Conservation (phyloP, 1,140 invertebrate species). For the Zelostemma sp. region DNA sequence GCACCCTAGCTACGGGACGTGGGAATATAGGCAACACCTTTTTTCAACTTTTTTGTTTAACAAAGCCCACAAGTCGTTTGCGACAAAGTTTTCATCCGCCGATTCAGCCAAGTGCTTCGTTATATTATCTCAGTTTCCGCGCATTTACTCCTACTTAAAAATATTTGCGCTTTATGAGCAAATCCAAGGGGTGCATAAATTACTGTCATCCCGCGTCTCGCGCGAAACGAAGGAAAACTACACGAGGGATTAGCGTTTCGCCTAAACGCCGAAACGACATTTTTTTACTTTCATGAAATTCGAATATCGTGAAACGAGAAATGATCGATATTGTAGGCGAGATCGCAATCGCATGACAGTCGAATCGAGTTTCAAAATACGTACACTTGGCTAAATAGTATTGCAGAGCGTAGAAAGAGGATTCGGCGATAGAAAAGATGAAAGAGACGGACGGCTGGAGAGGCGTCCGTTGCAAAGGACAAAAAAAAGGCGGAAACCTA, state of each 20-base stretch:
- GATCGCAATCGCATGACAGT: no score
- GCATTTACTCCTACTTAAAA: conserved; percentile 62
- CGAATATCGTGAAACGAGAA: no score
- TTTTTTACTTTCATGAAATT: no score
- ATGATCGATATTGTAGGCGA: no score
- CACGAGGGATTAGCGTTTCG: conserved; percentile 37
- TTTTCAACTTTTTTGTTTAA: conserved; percentile 7
- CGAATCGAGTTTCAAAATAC: no score
- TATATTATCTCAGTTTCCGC: conserved; percentile 47
- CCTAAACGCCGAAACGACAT: no score
- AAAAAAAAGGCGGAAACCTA: conserved; percentile 42
- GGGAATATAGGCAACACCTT: no score
- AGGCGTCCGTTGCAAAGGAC: conserved; percentile 24
- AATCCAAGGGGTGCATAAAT: conserved; percentile 63
- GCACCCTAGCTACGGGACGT: no score
- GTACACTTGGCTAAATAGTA: no score
- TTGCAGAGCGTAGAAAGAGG: no score
- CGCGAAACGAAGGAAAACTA: conserved; percentile 39
- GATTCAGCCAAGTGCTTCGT: conserved; percentile 33
- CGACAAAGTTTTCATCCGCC: conserved; percentile 39
- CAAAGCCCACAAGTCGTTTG: conserved; percentile 32
- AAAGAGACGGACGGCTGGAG: no score
- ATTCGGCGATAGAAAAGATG: no score
- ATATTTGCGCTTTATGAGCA: conserved; percentile 63
- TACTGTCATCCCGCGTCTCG: conserved; percentile 42